Conservation (phyloP, 2,888 invertebrate genomes). For the Nemoura dubitans region DNA sequence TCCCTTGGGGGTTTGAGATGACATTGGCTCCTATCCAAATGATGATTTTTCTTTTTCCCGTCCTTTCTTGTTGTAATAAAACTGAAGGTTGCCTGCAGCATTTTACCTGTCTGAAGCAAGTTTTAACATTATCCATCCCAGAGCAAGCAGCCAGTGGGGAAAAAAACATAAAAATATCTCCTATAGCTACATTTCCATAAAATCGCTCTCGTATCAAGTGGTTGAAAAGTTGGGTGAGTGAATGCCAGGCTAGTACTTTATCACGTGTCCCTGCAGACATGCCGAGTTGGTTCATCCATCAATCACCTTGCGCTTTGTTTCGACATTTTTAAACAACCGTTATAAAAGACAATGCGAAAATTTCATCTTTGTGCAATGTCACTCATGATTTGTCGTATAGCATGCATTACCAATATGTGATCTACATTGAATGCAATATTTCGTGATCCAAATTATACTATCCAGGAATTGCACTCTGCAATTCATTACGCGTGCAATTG, state of each 20-base stretch:
- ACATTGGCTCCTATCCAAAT: conserved; percentile 2
- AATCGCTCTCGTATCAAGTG: not conserved
- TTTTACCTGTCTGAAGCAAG: not conserved
- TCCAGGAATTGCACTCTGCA: not conserved
- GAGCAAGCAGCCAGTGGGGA: not conserved
- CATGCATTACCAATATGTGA: not conserved
- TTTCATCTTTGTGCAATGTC: not conserved
- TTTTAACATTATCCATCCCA: not conserved
- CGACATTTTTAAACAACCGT: not conserved
- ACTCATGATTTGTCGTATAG: not conserved
- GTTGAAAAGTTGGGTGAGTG: conserved; percentile 16
- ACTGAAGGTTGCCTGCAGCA: not conserved
- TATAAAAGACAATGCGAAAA: conserved; percentile 29
- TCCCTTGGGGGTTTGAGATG: not conserved
- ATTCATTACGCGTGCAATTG: not conserved
- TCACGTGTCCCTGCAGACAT: conserved; percentile 21
- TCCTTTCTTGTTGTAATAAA: not conserved
- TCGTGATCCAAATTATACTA: not conserved
- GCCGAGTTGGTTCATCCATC: not conserved
- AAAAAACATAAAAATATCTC: not conserved
- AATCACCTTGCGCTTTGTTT: conserved; percentile 2
- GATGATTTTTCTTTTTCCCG: not conserved
- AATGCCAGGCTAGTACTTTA: not conserved
- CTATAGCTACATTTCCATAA: conserved; percentile 10
- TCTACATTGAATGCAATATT: not conserved